phyloP scores from a whole-genome alignment of 2,888 invertebrate species.

The Cantharis nigra region DNA sequence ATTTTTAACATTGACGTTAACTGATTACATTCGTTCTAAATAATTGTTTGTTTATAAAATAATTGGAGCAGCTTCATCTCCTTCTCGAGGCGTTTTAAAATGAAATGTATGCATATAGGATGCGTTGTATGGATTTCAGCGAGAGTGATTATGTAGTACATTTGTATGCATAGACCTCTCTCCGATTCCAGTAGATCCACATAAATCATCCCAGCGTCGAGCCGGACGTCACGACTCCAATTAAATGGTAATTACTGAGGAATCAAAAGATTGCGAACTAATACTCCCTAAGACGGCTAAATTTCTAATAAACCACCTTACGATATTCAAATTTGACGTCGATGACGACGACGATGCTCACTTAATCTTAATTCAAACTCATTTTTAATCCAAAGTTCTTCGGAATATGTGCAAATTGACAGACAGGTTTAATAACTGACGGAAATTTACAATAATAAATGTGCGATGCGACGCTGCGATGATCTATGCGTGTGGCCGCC shows the following conservation, averaged over 20 bases:
- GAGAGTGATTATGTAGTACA: not conserved
- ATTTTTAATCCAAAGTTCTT: not conserved
- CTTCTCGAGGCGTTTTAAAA: not conserved
- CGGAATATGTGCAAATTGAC: not conserved
- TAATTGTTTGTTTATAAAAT: slow-evolving; percentile 5
- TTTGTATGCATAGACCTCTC: slow-evolving; percentile 34
- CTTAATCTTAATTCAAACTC: not conserved
- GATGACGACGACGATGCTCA: not conserved
- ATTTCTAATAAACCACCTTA: slow-evolving; percentile 31
- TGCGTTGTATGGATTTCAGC: not conserved
- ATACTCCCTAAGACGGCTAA: slow-evolving; percentile 36
- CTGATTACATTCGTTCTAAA: not conserved
- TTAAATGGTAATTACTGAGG: slow-evolving; percentile 39
- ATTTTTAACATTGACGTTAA: slow-evolving; percentile 11
- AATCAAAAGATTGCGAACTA: slow-evolving; percentile 36
- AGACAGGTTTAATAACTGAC: not conserved
- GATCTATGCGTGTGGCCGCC: slow-evolving; percentile 49
- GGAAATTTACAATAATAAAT: slow-evolving; percentile 27
- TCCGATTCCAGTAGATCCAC: slow-evolving; percentile 34
- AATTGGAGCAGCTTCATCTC: not conserved
- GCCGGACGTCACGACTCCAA: slow-evolving; percentile 36
- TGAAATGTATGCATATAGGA: not conserved
- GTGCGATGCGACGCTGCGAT: slow-evolving; percentile 31
- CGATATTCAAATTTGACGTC: slow-evolving; percentile 6
- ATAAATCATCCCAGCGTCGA: slow-evolving; percentile 38